Evolutionary conservation across 1,140 invertebrate genomes (phyloP).

Genomic region (Atta texana): DNA sequence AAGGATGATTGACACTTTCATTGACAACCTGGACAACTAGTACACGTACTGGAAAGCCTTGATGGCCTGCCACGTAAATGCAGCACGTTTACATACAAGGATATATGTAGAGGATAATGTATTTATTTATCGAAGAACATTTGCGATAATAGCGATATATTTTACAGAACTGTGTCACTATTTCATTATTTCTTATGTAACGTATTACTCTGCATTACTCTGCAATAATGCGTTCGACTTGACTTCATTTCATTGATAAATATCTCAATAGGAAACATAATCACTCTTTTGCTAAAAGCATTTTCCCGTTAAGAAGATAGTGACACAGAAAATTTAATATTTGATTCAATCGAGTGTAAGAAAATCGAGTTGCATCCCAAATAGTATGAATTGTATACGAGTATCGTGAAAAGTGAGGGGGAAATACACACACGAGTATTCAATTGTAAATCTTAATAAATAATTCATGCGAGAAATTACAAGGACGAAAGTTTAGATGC

Average conservation of each 20-base stretch:
- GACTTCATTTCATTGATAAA: neutral
- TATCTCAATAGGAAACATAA: neutral
- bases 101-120: constrained; percentile 21
- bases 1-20: neutral
- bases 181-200: constrained; percentile 4
- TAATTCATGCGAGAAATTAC: constrained; percentile 44
- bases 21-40: neutral
- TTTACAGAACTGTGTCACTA: constrained; percentile 11
- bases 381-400: neutral
- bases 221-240: neutral
- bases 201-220: neutral
- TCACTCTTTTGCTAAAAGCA: constrained; percentile 8
- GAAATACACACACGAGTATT: neutral
- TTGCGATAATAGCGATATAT: neutral
- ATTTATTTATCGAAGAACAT: constrained; percentile 16
- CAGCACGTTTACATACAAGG: constrained; percentile 1
- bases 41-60: constrained; percentile 7
- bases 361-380: neutral
- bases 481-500: constrained; percentile 33
- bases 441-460: constrained; percentile 19
- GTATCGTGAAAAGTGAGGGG: neutral
- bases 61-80: constrained; percentile 27
- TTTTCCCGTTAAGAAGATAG: neutral
- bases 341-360: neutral
- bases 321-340: neutral